Evolutionary conservation across 2,113 vertebrate genomes (phyloP), one percentile per base, ranked within the genome.

Genomic region (Riparia riparia): DNA sequence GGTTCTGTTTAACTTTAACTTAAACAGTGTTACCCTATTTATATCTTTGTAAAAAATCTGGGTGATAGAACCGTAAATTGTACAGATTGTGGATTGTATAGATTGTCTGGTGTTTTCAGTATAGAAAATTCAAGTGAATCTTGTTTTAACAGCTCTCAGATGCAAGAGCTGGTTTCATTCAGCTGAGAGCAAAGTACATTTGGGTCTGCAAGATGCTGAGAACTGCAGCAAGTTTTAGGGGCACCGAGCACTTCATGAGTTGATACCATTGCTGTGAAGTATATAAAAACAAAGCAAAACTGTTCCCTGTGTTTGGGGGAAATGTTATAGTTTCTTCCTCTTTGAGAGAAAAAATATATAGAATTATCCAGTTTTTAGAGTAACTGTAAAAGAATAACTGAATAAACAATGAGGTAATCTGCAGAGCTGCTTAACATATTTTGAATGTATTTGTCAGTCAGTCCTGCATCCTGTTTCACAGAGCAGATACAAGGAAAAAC

Each of bases 1-100:
- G 82, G 64, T 82, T 95, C 90, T 88, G 29, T 78, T 95, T 72
- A 82, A 65, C 72, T 95, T 82, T 89, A 90, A 77, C 79, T 94
- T 79, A 78, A 86, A 69, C 82, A 84, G 71, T 70, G 65, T 70
- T 78, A 76, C 45, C 63, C 64, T 94, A 80, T 96, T 86, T 97
- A 74, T 94, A 78, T 72, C 6, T 93, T 34, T 44, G 42, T 53
- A 51, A 84, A 79, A 86, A 82, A 51, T 26, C 78, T 83, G 47
- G 42, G 63, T 70, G 85, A 45, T 76, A 69, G 77, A 93, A 58
- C 77, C 81, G 90, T 64, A 90, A 95, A 86, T 90, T 72, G 72
- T 84, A 69, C 65, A 74, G 93, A 84, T 66, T 94, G 94, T 81
- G 65, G 49, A 76, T 81, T 94, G 82, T 88, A 76, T 73, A 37